Evolutionary conservation across 2,888 invertebrate species (phyloP).

Genomic region (Hyles lineata): DNA sequence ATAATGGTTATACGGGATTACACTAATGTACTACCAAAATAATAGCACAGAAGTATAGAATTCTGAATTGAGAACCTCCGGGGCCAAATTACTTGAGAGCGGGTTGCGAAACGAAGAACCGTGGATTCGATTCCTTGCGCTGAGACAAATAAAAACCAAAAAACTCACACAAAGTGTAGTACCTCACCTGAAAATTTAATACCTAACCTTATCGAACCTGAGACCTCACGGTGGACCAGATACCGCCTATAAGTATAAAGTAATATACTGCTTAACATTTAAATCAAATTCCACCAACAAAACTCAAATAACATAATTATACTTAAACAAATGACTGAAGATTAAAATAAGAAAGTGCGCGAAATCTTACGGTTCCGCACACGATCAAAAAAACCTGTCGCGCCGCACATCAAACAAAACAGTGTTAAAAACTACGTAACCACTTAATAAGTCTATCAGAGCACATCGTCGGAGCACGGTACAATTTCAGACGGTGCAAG

Average conservation of each 20-base stretch:
- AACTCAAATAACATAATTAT: not conserved
- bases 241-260: too few species aligned
- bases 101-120: too few species aligned
- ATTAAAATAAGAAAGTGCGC: constrained; percentile 22
- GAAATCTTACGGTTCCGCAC: constrained; percentile 16
- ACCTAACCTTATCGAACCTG: too few species aligned
- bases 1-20: not conserved
- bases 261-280: too few species aligned
- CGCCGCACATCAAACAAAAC: constrained; percentile 48
- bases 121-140: too few species aligned
- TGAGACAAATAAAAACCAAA: too few species aligned
- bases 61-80: not conserved
- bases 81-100: too few species aligned
- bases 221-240: too few species aligned
- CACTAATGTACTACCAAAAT: not conserved
- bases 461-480: constrained; percentile 57
- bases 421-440: constrained; percentile 54
- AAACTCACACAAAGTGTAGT: too few species aligned
- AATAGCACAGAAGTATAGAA: not conserved
- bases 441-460: constrained; percentile 62
- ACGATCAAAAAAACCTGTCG: constrained; percentile 36
- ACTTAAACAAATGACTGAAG: not conserved
- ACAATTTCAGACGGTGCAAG: constrained; percentile 64
- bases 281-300: not conserved
- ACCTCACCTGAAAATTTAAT: too few species aligned